These are phyloP conservation scores for Sycophaga agraensis DNA, from an alignment of 1,140 invertebrate species.

Conservation along the genomic window DNA sequence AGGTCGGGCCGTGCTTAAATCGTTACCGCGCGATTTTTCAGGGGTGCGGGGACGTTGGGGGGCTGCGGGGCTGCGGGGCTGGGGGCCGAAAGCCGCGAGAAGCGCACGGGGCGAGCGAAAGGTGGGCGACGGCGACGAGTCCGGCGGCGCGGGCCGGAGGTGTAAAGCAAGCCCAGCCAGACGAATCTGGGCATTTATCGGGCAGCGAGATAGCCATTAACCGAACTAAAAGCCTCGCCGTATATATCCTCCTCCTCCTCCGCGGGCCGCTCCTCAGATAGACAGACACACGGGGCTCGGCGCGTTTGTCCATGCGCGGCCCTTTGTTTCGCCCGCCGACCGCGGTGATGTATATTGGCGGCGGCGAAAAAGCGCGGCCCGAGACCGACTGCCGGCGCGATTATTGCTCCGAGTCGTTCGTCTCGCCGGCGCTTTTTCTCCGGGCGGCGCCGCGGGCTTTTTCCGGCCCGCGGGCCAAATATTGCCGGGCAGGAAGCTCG, in stretches of 20 bases:
- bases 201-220: slow-evolving; percentile 57
- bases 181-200: slow-evolving; percentile 58
- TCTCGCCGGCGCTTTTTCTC: not conserved
- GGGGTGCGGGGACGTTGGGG: not conserved
- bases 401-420: slow-evolving; percentile 19
- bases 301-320: slow-evolving; percentile 48
- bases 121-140: not conserved
- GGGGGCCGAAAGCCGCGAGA: slow-evolving; percentile 5
- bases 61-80: not conserved
- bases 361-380: not conserved
- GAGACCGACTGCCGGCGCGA: not conserved
- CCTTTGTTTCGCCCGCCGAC: slow-evolving; percentile 52
- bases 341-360: slow-evolving; percentile 50
- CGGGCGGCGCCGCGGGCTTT: too few relatives aligned
- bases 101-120: not conserved
- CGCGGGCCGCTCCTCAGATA: slow-evolving; percentile 40
- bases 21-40: slow-evolving; percentile 7
- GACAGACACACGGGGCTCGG: slow-evolving; percentile 52
- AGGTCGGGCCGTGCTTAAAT: not conserved
- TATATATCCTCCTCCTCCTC: slow-evolving; percentile 44
- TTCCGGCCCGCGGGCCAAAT: too few relatives aligned
- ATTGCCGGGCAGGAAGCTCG: too few relatives aligned
- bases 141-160: slow-evolving; percentile 35
- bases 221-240: slow-evolving; percentile 57
- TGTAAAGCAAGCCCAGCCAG: slow-evolving; percentile 54